Base-by-base conservation (phyloP, 1,140 invertebrate species). In the Nasonia giraulti region DNA sequence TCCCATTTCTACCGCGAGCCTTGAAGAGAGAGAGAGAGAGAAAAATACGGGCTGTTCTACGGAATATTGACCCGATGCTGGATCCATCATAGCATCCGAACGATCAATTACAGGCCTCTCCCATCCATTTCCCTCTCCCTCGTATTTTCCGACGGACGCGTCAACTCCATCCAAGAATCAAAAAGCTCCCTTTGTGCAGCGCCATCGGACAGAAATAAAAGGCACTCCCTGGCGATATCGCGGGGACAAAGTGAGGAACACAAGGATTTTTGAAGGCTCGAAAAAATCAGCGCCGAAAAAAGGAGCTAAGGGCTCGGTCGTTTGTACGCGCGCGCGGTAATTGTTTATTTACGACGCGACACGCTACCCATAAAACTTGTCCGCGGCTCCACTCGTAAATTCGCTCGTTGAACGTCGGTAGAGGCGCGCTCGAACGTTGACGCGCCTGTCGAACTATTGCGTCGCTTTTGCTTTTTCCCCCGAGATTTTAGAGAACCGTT, bases 281-380 rank as follows among this genome's bases (percentile, higher is more conserved):
- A 33, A 75, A 75, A 75, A 75, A 75, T 40, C 73, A 75, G 33
- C 8, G 47, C 20, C 5, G 55, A 44, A 55, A 55, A 55, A 55
- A 55, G 17, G 17, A 20, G 17, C 50, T n/a, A 62, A 62, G 55
- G 55, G 55, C 20, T 62, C 55, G 14, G 11, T 62, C 6, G 55
- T 62, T 62, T 71, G 69, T 31, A 31, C 20, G 2, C 23, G n/a
- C 23, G n/a, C 68, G 27, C 23, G 75, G 47, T 77, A 55, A 77
- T 77, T 77, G 75, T 77, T 77, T 77, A 55, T 77, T 77, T 77
- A 77, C 75, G 75, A 55, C 75, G 47, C 47, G 37, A n/a, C 44
- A 8, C 10, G 47, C 40, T 17, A 77, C 1, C 40, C 75, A 33
- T 77, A 77, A 77, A 77, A 77, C 75, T 47, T 77, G 44, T 47